These are phyloP conservation scores for Spilosoma lubricipeda DNA, from an alignment of 2,888 invertebrate genomes.

Conservation along the genomic window DNA sequence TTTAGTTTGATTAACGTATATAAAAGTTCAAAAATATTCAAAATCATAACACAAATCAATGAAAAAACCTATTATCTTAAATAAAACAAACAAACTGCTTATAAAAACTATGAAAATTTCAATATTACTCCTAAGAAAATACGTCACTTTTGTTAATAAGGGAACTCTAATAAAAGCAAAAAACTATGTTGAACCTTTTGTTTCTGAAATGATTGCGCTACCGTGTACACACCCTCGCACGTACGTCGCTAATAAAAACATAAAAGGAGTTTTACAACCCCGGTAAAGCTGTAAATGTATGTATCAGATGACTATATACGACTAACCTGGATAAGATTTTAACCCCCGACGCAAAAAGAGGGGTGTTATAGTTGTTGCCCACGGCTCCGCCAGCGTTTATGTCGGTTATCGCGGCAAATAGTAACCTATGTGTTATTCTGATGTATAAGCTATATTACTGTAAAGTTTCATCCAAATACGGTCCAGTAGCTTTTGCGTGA, in stretches of 20 bases:
- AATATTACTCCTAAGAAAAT: too few species aligned
- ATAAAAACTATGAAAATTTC: background rate
- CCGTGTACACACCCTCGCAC: constrained; percentile 10
- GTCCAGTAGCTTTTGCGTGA: too few species aligned
- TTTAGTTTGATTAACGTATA: background rate
- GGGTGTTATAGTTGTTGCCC: too few species aligned
- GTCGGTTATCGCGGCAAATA: too few species aligned
- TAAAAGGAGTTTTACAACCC: constrained; percentile 23
- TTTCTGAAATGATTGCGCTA: constrained; percentile 14
- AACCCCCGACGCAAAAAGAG: too few species aligned
- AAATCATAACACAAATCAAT: background rate
- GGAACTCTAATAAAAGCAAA: constrained; percentile 14
- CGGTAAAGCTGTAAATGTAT: constrained; percentile 1
- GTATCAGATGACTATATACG: background rate
- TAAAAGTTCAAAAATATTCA: background rate
- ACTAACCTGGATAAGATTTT: background rate
- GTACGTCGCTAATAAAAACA: constrained; percentile 19
- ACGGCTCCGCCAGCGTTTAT: too few species aligned
- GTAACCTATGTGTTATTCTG: too few species aligned
- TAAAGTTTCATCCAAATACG: too few species aligned
- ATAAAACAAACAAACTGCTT: too few species aligned
- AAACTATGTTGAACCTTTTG: constrained; percentile 17
- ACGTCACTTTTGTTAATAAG: background rate
- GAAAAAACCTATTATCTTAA: background rate
- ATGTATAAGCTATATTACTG: too few species aligned